These are phyloP conservation scores for Apodemia duryi DNA, from an alignment of 2,888 invertebrate species.

Conservation along the genomic window DNA sequence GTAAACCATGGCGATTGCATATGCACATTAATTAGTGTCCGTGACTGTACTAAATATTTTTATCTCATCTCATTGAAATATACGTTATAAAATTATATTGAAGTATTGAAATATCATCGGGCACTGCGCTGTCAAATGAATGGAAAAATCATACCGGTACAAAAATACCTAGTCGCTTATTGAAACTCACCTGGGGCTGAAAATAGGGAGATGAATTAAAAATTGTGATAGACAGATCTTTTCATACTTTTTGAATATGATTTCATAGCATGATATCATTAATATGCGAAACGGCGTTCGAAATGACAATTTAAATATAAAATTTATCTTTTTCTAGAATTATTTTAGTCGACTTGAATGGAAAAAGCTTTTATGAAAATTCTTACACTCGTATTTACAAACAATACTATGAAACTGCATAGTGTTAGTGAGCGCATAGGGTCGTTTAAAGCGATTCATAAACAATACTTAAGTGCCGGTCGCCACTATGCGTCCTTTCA, in stretches of 20 bases:
- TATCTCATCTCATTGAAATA: conserved; percentile 1
- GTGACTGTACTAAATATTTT: background rate
- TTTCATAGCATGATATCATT: background rate
- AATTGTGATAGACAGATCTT: conserved; percentile 7
- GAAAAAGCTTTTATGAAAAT: too few species aligned
- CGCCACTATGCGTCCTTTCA: too few species aligned
- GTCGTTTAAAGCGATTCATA: too few species aligned
- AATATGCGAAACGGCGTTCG: background rate
- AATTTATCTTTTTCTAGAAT: background rate
- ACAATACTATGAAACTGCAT: too few species aligned
- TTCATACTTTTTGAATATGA: conserved; percentile 1
- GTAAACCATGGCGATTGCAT: too few species aligned
- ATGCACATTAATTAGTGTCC: too few species aligned
- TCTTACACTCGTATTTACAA: too few species aligned
- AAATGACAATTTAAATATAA: background rate
- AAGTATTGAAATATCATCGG: background rate
- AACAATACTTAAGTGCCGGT: too few species aligned
- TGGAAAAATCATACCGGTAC: conserved; percentile 4
- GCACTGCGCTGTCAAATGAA: conserved; percentile 6
- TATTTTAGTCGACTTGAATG: too few species aligned
- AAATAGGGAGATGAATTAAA: conserved; percentile 15
- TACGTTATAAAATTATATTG: background rate
- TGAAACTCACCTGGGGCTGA: conserved; percentile 5
- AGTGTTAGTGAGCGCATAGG: too few species aligned
- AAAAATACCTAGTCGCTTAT: conserved; percentile 7